Percentiles rank a stretch among this genome's conserved stretches.
These are phyloP conservation scores for Pteropus alecto DNA, from an alignment of 2,113 vertebrate genomes.

Conservation along the genomic window DNA sequence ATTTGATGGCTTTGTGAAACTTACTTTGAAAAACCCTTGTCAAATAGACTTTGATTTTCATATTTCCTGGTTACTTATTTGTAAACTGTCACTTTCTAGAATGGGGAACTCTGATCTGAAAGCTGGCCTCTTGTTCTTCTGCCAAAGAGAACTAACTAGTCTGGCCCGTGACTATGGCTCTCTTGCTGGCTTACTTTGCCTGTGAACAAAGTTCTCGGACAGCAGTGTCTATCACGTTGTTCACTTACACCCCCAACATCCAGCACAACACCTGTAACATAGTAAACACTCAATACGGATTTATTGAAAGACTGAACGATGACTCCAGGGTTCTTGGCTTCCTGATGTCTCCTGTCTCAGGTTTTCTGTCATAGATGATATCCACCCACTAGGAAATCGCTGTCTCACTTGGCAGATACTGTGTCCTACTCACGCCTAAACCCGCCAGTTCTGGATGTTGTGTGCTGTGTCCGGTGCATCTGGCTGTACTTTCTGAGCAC, in stretches of 20 bases:
- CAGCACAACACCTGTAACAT: neutral
- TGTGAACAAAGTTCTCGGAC: neutral
- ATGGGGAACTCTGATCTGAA: neutral
- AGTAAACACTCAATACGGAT: neutral
- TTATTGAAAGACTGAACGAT: neutral
- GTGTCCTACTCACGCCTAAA: neutral
- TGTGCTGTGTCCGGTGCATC: neutral
- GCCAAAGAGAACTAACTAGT: neutral
- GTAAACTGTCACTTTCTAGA: neutral
- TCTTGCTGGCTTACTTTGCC: neutral
- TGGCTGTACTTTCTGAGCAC: neutral
- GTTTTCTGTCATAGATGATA: neutral
- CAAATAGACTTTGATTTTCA: neutral
- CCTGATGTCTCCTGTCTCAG: neutral
- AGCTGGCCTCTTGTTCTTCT: neutral
- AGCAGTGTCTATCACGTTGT: no score
- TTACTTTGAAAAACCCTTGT: neutral
- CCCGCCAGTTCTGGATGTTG: neutral
- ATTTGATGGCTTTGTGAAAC: neutral
- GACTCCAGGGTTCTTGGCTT: neutral
- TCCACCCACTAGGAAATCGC: neutral
- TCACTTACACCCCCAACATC: no score
- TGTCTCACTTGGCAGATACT: neutral
- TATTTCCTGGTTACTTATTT: neutral
- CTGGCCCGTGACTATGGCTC: neutral